Evolutionary conservation across 2,888 invertebrate species (phyloP).

Genomic region (Boloria selene): DNA sequence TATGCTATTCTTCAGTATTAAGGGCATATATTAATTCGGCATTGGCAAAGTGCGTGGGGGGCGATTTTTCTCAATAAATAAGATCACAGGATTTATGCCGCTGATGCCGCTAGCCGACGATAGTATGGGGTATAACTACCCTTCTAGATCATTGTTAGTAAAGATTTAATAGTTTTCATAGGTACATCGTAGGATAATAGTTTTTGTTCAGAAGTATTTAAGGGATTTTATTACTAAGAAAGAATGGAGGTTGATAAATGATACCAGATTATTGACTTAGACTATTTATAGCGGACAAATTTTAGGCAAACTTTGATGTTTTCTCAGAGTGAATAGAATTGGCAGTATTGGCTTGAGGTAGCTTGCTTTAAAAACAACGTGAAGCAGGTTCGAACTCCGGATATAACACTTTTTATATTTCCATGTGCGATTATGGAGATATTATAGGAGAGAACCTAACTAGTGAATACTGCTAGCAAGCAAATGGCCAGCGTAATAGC

Average conservation of each 20-base stretch:
- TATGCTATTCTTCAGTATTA: constrained; percentile 5
- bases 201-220: constrained; percentile 10
- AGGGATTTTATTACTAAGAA: constrained; percentile 1
- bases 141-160: constrained; percentile 32
- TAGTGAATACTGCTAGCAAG: no score
- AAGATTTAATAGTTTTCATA: constrained; percentile 17
- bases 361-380: no score
- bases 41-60: constrained; percentile 38
- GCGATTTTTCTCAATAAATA: constrained; percentile 58
- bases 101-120: constrained; percentile 26
- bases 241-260: constrained; percentile 9
- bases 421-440: no score
- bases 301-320: neutral
- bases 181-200: constrained; percentile 3
- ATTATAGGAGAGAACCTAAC: no score
- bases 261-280: neutral
- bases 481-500: no score
- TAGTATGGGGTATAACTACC: constrained; percentile 29
- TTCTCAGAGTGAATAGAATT: neutral
- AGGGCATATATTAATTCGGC: constrained; percentile 34
- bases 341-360: no score
- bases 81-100: constrained; percentile 45
- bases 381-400: no score
- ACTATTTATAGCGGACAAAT: constrained; percentile 6
- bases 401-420: no score